Evolutionary conservation across 2,113 vertebrate genomes (phyloP), one percentile per base, ranked within the genome.

Genomic region (Hassar affinis): DNA sequence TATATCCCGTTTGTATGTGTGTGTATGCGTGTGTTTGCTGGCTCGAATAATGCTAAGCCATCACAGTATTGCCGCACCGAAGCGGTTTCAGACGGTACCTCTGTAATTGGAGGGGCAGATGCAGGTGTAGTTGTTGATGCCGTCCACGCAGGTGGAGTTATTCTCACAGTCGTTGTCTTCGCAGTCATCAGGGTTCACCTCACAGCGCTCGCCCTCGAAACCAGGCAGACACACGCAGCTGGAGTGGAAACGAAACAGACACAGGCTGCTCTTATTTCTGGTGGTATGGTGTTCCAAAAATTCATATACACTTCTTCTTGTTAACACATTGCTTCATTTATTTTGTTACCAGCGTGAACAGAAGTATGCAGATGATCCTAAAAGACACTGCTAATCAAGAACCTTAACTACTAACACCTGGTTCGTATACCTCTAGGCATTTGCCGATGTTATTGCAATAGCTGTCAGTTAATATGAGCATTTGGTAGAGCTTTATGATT

Each of bases 111-210:
- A 95, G 0, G 94, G 95, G 83, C 97, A 99, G 83, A 97, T 68
- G 51, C 97, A 99, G 81, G 93, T 96, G 14, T 98, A 99, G 94
- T 98, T 98, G 93, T 99, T 97, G 93, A 98, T 92, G 42, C 97
- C 97, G 11, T 99, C 97, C 35, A 97, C 90, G 25, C 97, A 99
- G 0, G 97, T 99, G 83, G 97, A 95, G 76, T 98, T 99, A 93
- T 99, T 99, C 90, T 98, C 97, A 0, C 97, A 99, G 92, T 99
- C 97, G 0, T 98, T 98, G 92, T 98, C 97, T 88, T 98, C 97
- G 2, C 97, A 99, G 90, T 99, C 97, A 1, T 99, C 96, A 1
- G 97, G 94, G 90, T 99, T 98, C 56, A 95, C 87, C 91, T 98
- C 96, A 89, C 97, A 99, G 14, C 92, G 92, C 54, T 94, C 93